Percentiles rank a stretch among this genome's conserved stretches.
phyloP scores from a whole-genome alignment of 2,888 invertebrate genomes.

The Brenthis hecate region DNA sequence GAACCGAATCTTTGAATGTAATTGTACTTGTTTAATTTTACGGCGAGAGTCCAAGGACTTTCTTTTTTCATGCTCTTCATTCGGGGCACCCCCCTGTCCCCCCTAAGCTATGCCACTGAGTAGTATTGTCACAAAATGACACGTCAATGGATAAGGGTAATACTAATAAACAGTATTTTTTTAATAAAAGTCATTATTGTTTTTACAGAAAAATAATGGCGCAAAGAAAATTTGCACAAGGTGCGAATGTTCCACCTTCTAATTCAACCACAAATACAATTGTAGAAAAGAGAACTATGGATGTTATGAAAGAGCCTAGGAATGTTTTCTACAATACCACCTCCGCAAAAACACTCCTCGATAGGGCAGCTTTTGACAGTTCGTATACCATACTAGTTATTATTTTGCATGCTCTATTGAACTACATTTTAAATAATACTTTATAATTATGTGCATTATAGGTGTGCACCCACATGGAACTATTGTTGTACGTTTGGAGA shows the following conservation, averaged over 20 bases:
- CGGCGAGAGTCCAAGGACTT: slow-evolving; percentile 22
- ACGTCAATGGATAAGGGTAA: too few relatives aligned
- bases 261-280: not conserved
- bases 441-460: slow-evolving; percentile 3
- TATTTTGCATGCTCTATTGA: not conserved
- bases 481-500: slow-evolving; percentile 49
- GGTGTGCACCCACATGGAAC: slow-evolving; percentile 45
- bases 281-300: slow-evolving; percentile 20
- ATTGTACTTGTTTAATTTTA: too few relatives aligned
- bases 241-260: slow-evolving; percentile 48
- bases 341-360: slow-evolving; percentile 23
- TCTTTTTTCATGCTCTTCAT: slow-evolving; percentile 49
- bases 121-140: too few relatives aligned
- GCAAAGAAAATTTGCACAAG: slow-evolving; percentile 60
- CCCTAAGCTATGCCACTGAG: too few relatives aligned
- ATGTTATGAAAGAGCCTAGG: slow-evolving; percentile 16
- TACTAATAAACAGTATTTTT: too few relatives aligned
- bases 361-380: slow-evolving; percentile 22
- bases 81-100: slow-evolving; percentile 15
- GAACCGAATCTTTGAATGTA: slow-evolving; percentile 19
- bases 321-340: slow-evolving; percentile 30
- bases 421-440: not conserved
- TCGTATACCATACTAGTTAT: not conserved
- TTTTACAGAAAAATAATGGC: slow-evolving; percentile 50
- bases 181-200: not conserved